Evolutionary conservation across 2,113 vertebrate species (phyloP), one percentile per base, ranked within the genome.

Genomic region (Tetrax tetrax): DNA sequence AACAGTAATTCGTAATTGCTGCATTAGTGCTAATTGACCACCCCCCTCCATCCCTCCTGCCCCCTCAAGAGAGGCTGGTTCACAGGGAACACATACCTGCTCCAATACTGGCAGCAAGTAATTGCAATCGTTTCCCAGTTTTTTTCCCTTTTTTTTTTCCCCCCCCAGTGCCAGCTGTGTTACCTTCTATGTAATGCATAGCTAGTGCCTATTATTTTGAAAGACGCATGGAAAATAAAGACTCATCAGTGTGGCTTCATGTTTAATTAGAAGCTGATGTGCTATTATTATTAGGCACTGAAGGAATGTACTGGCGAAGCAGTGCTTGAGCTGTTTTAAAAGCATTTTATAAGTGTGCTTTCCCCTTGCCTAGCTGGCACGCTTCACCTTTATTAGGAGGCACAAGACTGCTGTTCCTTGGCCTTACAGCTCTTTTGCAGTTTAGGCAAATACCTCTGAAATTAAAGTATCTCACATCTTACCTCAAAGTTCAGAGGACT

Each of bases 201-300:
- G 64, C 85, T 63, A 60, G 37, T 91, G 72, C 86, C 92, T 87
- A 23, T 37, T 90, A 41, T 96, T 97, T 83, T 93, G 91, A 96
- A 97, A 96, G 92, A 31, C 6, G 65, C 78, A 51, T 57, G 74
- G 94, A 95, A 93, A 95, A 95, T 33, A 85, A 76, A 81, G 84
- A 79, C 89, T 94, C 83, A 72, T 59, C 74, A 96, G 74, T 85
- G 91, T 72, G 87, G 95, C 96, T 54, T 96, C 87, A 91, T 80
- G 65, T 83, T 94, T 95, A 97, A 97, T 96, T 96, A 96, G 91
- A 95, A 91, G 93, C 91, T 95, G 92, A 96, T 87, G 66, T 69
- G 66, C 65, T 64, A 54, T 91, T 89, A 91, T 94, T 96, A 95
- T 94, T 94, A 91, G 78, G 81, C 66, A 89, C 51, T 24, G 45